phyloP scores from a whole-genome alignment of 1,140 invertebrate species.

The Caenorhabditis inopinata region DNA sequence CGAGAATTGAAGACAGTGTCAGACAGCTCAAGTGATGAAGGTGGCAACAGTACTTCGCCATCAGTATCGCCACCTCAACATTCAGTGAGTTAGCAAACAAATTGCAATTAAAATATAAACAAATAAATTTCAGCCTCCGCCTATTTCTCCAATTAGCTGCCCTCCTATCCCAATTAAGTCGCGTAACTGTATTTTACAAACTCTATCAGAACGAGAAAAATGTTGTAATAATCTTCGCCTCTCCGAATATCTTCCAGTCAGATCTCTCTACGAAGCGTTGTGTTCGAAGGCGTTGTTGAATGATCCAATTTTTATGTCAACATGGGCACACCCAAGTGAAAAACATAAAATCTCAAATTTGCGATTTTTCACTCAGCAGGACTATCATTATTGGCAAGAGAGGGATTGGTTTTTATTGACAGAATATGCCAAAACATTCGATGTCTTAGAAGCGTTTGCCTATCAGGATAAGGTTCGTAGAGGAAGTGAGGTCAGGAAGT shows the following conservation, averaged over 20 bases:
- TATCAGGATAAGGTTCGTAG: constrained; percentile 58
- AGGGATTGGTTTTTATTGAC: constrained; percentile 64
- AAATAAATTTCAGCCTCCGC: background rate
- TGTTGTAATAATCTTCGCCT: constrained; percentile 22
- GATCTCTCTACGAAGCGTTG: constrained; percentile 19
- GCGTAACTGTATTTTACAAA: background rate
- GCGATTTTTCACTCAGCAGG: constrained; percentile 49
- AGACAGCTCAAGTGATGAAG: background rate
- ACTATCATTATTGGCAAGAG: constrained; percentile 64
- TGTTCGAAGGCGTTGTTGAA: constrained; percentile 11
- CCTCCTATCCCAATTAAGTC: background rate
- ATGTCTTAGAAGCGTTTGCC: constrained; percentile 53
- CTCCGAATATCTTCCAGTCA: background rate
- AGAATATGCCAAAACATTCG: constrained; percentile 65
- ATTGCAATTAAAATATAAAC: background rate
- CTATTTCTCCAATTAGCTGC: background rate
- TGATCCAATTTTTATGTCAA: constrained; percentile 4
- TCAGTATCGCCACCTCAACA: background rate
- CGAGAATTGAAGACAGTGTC: background rate
- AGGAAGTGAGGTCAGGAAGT: background rate
- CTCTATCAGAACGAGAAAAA: background rate
- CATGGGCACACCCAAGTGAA: background rate
- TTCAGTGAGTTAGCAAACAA: background rate
- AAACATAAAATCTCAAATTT: constrained; percentile 35
- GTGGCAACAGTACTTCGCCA: constrained; percentile 1